Evolutionary conservation across 92 coral and sea anemone genomes (phyloP).

Genomic region (Siderastrea siderea): DNA sequence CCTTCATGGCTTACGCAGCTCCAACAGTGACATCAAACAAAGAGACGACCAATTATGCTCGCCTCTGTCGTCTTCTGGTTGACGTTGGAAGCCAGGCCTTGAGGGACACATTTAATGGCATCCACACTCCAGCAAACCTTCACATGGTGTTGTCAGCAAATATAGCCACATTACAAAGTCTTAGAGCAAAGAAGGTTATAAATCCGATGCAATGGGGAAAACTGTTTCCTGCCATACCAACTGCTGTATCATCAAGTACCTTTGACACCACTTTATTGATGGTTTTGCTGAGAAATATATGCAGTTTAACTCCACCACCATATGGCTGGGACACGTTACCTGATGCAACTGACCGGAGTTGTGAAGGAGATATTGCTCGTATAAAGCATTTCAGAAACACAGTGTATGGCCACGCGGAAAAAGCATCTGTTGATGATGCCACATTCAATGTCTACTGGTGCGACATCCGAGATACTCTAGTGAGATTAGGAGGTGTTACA

Average conservation of each 20-base stretch:
- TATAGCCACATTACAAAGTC: not conserved
- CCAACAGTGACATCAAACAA: not conserved
- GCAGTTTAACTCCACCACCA: constrained; percentile 22
- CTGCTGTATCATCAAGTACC: not conserved
- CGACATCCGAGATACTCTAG: constrained; percentile 46
- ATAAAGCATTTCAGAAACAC: constrained; percentile 49
- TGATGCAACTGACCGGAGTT: constrained; percentile 26
- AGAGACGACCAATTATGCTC: constrained; percentile 4
- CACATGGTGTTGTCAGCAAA: not conserved
- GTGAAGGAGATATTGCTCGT: constrained; percentile 53
- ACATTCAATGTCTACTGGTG: constrained; percentile 48
- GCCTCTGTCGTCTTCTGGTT: constrained; percentile 19
- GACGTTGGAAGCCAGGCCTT: constrained; percentile 10
- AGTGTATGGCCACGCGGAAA: constrained; percentile 39
- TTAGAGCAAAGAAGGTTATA: not conserved
- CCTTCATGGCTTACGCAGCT: constrained; percentile 10
- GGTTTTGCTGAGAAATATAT: constrained; percentile 17
- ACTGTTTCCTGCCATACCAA: constrained; percentile 9
- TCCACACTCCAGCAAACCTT: constrained; percentile 4
- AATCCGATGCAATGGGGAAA: constrained; percentile 16
- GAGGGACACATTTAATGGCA: constrained; percentile 7
- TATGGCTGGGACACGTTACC: constrained; percentile 63
- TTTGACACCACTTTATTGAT: constrained; percentile 10
- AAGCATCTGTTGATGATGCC: constrained; percentile 44
- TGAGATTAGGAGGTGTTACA: constrained; percentile 39